Evolutionary conservation across 23 tunicate genomes (phyloP), one percentile per base, ranked within the genome.

Genomic region (Trididemnum clinides): DNA sequence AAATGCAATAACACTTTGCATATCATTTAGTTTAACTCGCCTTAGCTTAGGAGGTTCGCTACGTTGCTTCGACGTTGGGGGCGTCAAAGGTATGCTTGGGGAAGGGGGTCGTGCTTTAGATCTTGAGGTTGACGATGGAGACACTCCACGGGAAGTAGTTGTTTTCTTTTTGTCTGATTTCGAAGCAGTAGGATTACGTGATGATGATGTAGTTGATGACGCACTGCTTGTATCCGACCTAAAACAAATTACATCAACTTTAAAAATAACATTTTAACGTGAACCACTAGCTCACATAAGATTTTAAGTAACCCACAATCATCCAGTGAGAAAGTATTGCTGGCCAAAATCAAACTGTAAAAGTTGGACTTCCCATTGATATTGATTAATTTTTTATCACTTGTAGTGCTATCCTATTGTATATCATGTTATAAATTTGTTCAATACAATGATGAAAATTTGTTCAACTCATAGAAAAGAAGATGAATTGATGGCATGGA

Each of bases 161-260:
- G 83, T 51, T 19, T 7, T 28, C 18, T 12, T 28, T 28, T 28
- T 51, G 37, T 27, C 22, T 37, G 57, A 31, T 31, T 66, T 66
- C 18, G 75, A 10, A 28, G 36, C 4, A 2, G 51, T 26, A 2
- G 5, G 83, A 51, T 22, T 20, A 7, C 50, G 83, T 4, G 83
- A 2, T 28, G 83, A 78, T 1, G 83, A 78, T 2, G 19, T 6
- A 5, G 83, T 78, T 26, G 83, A 78, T 2, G 83, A 78, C 2
- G 65, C 50, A 15, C 36, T 78, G 50, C 83, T 78, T 26, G 83
- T 7, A 33, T 78, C 83, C 64, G 83, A 78, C 36, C 83, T 78
- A n/a, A 5, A 10, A 44, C 10, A 44, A 7, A 44, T 15, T 7
- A 10, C 54, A 44, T 44, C 10, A 44, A 44, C 12, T 15, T 15